Conservation (phyloP, 2,797 vertebrate species). For the Poliocrania exsul region DNA sequence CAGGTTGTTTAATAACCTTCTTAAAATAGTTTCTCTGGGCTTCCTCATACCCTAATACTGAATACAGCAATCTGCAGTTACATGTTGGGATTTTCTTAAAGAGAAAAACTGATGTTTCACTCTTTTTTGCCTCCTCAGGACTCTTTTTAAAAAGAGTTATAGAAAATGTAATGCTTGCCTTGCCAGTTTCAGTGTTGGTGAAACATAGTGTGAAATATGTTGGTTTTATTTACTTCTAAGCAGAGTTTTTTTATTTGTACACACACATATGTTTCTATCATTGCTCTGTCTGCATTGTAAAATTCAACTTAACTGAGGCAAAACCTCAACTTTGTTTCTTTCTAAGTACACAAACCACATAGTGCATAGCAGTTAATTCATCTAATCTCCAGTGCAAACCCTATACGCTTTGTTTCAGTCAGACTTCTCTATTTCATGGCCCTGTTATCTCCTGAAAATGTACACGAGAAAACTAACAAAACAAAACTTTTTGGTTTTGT, state of each 20-base stretch:
- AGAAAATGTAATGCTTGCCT: not conserved
- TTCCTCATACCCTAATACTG: not conserved
- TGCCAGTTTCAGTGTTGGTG: not conserved
- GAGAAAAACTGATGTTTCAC: not conserved
- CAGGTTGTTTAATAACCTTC: slow-evolving; percentile 31
- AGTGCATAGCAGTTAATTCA: not conserved
- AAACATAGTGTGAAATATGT: not conserved
- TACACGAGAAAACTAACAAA: not conserved
- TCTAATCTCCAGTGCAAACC: not conserved
- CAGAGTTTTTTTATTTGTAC: not conserved
- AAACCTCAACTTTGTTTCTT: not conserved
- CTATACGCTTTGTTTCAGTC: not conserved
- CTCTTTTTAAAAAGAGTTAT: not conserved
- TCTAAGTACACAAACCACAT: not conserved
- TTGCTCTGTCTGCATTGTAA: not conserved
- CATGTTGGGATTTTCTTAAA: not conserved
- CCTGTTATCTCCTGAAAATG: not conserved
- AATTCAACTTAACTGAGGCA: not conserved
- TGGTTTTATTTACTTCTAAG: not conserved
- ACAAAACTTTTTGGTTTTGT: not conserved
- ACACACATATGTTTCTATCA: not conserved
- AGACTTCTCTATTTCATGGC: not conserved
- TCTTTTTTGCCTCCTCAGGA: not conserved
- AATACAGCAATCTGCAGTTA: not conserved
- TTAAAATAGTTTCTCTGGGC: slow-evolving; percentile 17